Percentiles rank a stretch among this genome's conserved stretches.
phyloP scores from a whole-genome alignment of 2,797 vertebrate genomes.

The Dermochelys coriacea region DNA sequence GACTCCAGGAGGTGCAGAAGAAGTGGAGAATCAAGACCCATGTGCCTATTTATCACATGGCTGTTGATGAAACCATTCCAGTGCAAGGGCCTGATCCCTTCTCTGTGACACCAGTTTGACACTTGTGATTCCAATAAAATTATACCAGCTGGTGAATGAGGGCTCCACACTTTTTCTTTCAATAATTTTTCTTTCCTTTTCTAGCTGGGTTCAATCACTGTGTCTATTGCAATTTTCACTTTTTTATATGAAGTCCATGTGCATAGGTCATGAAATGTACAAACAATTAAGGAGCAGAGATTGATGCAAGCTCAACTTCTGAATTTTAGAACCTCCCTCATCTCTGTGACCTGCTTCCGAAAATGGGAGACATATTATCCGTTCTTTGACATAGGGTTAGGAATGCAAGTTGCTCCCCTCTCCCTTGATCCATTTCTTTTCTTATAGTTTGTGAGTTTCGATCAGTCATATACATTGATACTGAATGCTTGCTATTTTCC shows the following conservation, averaged over 20 bases:
- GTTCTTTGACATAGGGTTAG: neutral
- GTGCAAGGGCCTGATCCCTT: neutral
- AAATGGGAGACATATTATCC: neutral
- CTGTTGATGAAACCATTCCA: neutral
- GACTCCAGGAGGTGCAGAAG: fast-evolving
- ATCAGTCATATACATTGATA: neutral
- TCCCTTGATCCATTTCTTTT: neutral
- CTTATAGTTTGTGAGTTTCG: neutral
- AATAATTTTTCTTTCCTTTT: fast-evolving
- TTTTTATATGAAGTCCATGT: neutral
- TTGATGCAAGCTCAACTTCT: neutral
- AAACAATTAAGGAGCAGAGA: neutral
- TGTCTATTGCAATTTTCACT: neutral
- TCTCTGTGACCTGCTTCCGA: neutral
- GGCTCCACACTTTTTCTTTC: fast-evolving
- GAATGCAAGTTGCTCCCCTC: neutral
- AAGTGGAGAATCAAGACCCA: neutral
- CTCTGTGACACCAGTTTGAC: neutral
- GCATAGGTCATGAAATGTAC: neutral
- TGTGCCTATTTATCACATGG: fast-evolving
- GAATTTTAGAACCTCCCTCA: slow-evolving; percentile 2
- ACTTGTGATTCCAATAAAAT: neutral
- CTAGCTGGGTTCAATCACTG: neutral
- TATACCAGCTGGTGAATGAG: neutral
- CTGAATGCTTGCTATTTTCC: neutral